phyloP scores from a whole-genome alignment of 2,888 invertebrate species.

The Biston betularia region DNA sequence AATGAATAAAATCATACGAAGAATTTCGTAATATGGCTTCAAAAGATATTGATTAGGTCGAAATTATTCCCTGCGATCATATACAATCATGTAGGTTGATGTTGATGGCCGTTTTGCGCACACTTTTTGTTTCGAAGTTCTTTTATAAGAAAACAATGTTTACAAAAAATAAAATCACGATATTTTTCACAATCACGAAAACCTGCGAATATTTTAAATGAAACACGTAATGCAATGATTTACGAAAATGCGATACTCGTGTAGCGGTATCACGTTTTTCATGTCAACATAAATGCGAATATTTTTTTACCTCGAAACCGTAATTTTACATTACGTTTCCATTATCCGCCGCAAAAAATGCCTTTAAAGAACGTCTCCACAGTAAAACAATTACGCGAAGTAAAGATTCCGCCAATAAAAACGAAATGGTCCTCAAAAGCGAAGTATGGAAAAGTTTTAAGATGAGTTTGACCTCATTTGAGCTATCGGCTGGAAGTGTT shows the following conservation, averaged over 20 bases:
- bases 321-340: slow-evolving; percentile 37
- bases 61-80: too few species aligned
- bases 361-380: slow-evolving; percentile 23
- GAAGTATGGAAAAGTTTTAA: slow-evolving; percentile 53
- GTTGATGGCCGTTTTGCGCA: too few species aligned
- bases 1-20: too few species aligned
- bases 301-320: slow-evolving; percentile 31
- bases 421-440: slow-evolving; percentile 39
- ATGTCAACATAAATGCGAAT: slow-evolving; percentile 35
- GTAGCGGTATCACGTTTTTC: slow-evolving; percentile 28
- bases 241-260: slow-evolving; percentile 40
- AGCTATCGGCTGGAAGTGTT: slow-evolving; percentile 74
- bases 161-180: not conserved
- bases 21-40: not conserved
- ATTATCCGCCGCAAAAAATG: slow-evolving; percentile 29
- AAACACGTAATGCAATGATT: slow-evolving; percentile 33
- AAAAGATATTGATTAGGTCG: not conserved
- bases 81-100: too few species aligned
- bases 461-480: slow-evolving; percentile 72
- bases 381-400: slow-evolving; percentile 37
- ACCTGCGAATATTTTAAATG: slow-evolving; percentile 11
- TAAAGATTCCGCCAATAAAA: slow-evolving; percentile 46
- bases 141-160: too few species aligned
- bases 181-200: slow-evolving; percentile 11
- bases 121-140: too few species aligned